These are phyloP conservation scores for Lampris incognitus DNA, from an alignment of 2,113 vertebrate species.

Conservation along the genomic window DNA sequence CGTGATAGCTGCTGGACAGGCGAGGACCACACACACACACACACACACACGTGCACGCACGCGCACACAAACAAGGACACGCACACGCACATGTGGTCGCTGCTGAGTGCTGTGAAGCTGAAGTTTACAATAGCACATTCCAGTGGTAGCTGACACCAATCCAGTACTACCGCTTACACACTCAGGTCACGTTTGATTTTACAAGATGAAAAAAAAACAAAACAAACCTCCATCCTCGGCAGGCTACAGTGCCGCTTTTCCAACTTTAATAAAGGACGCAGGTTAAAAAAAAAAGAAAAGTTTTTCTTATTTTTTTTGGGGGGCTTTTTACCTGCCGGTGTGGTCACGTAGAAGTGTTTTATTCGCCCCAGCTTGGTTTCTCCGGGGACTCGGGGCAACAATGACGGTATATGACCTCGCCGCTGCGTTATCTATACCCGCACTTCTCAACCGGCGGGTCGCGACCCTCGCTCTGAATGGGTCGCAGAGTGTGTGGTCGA, in stretches of 20 bases:
- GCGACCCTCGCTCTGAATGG: neutral
- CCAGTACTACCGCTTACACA: constrained; percentile 29
- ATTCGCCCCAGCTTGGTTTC: neutral
- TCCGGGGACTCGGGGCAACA: neutral
- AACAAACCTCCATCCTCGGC: neutral
- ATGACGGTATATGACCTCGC: neutral
- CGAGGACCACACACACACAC: constrained; percentile 77
- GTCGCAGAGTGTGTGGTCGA: too few relatives aligned
- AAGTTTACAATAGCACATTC: constrained; percentile 25
- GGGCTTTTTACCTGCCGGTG: too few relatives aligned
- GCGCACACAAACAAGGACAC: constrained; percentile 9
- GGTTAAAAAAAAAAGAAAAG: too few relatives aligned
- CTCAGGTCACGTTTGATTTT: constrained; percentile 1
- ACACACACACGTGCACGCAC: constrained; percentile 18
- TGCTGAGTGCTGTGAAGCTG: constrained; percentile 8
- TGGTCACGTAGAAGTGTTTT: neutral
- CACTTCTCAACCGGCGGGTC: too few relatives aligned
- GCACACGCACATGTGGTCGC: neutral
- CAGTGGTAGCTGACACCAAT: constrained; percentile 37
- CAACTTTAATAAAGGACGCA: too few relatives aligned
- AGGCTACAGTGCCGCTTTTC: too few relatives aligned
- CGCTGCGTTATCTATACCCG: neutral
- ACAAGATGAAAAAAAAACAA: neutral
- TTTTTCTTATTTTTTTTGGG: too few relatives aligned
- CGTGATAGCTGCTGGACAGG: constrained; percentile 73